A percentile compares a stretch with the other conserved stretches of the same genome.
These are phyloP conservation scores for Calycopis cecrops DNA, from an alignment of 1,140 invertebrate species.

Conservation along the genomic window DNA sequence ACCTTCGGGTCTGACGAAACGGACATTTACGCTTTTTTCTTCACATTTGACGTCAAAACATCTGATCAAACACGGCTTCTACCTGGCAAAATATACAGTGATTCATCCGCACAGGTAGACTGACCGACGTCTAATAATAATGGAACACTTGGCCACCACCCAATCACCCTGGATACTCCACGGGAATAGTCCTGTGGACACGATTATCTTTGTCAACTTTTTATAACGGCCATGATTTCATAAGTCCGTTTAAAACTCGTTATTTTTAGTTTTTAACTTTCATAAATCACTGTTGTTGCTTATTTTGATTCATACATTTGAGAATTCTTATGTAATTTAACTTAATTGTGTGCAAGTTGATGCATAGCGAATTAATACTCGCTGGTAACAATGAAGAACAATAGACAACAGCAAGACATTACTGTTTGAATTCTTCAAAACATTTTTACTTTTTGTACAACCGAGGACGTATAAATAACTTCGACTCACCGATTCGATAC, in stretches of 20 bases:
- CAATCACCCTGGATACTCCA: neutral
- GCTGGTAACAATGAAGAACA: no score
- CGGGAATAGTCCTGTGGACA: neutral
- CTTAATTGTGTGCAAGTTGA: no score
- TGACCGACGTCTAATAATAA: neutral
- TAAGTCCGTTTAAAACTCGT: slow-evolving; percentile 3
- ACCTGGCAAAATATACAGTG: neutral
- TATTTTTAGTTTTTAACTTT: neutral
- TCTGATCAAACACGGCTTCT: neutral
- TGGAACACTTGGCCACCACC: slow-evolving; percentile 2
- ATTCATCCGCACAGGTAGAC: neutral
- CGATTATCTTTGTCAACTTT: neutral
- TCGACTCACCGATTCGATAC: slow-evolving; percentile 70
- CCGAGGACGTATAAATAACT: slow-evolving; percentile 10
- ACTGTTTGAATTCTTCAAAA: no score
- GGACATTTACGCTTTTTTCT: slow-evolving; percentile 16
- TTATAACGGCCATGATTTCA: neutral
- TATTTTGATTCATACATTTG: no score
- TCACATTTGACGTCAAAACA: slow-evolving; percentile 13
- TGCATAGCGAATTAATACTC: no score
- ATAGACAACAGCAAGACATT: no score
- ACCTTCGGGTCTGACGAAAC: slow-evolving; percentile 28
- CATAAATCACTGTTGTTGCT: no score
- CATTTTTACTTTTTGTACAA: slow-evolving; percentile 3
- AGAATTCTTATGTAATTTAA: no score